A percentile compares a stretch with the other conserved stretches of the same genome.
phyloP scores from a whole-genome alignment of 1,140 invertebrate species.

The Drosophila repleta region DNA sequence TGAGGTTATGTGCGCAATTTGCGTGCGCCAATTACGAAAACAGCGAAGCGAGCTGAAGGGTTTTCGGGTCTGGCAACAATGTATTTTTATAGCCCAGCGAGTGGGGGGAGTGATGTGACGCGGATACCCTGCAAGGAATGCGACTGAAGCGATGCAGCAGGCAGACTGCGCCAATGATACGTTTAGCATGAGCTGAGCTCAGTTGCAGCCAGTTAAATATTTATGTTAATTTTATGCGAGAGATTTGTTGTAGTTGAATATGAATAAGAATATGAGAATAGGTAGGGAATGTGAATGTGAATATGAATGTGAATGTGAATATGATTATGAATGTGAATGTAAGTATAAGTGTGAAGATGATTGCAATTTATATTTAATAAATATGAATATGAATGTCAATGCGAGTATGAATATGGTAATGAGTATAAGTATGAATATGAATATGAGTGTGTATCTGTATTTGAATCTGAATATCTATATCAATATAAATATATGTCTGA shows the following conservation, averaged over 20 bases:
- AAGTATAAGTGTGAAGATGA: too few relatives aligned
- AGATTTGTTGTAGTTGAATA: not conserved
- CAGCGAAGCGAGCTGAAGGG: not conserved
- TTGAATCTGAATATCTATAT: not conserved
- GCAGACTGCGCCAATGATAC: not conserved
- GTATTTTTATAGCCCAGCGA: not conserved
- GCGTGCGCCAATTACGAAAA: constrained; percentile 75
- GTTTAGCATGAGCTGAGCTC: not conserved
- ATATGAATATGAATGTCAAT: not conserved
- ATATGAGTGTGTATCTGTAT: constrained; percentile 1
- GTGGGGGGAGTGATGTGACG: not conserved
- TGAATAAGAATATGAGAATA: not conserved
- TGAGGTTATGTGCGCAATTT: constrained; percentile 78
- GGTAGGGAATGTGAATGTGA: not conserved
- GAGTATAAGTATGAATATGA: not conserved
- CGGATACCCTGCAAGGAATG: not conserved
- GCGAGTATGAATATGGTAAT: not conserved
- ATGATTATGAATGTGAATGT: not conserved
- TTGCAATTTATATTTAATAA: too few relatives aligned
- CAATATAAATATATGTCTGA: too few relatives aligned
- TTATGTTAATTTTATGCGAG: not conserved
- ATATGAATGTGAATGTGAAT: not conserved
- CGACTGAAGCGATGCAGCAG: not conserved
- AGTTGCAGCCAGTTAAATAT: not conserved
- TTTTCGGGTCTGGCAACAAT: not conserved